phyloP scores from a whole-genome alignment of 2,113 vertebrate species.

The Chlorodrepanis virens region DNA sequence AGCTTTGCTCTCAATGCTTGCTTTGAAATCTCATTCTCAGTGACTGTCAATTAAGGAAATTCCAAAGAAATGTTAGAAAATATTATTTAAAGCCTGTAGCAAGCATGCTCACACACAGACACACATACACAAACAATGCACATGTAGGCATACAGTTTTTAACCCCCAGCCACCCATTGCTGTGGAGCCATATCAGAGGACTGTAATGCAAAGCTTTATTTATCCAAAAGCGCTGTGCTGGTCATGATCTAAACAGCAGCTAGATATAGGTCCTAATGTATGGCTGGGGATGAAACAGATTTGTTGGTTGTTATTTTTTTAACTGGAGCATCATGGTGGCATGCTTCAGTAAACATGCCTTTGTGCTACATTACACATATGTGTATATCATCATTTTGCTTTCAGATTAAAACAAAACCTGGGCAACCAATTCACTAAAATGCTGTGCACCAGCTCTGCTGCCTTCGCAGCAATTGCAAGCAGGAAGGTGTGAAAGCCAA shows the following conservation, averaged over 20 bases:
- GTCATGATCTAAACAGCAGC: constrained; percentile 31
- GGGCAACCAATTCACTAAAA: constrained; percentile 33
- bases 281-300: constrained; percentile 29
- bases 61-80: not conserved
- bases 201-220: not conserved
- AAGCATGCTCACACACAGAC: not conserved
- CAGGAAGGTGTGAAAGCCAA: constrained; percentile 50
- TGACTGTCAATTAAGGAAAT: not conserved
- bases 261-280: constrained; percentile 50
- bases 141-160: not conserved
- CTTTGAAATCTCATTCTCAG: not conserved
- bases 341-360: constrained; percentile 70
- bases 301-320: not conserved
- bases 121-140: not conserved
- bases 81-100: not conserved
- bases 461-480: constrained; percentile 27
- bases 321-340: constrained; percentile 60
- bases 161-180: not conserved
- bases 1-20: not conserved
- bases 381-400: constrained; percentile 45
- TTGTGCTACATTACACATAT: constrained; percentile 73
- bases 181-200: not conserved
- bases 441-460: constrained; percentile 17
- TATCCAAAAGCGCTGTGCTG: not conserved
- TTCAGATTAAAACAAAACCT: constrained; percentile 62